Evolutionary conservation across 2,888 invertebrate species (phyloP), one percentile per base, ranked within the genome.

Genomic region (Hypena proboscidalis): DNA sequence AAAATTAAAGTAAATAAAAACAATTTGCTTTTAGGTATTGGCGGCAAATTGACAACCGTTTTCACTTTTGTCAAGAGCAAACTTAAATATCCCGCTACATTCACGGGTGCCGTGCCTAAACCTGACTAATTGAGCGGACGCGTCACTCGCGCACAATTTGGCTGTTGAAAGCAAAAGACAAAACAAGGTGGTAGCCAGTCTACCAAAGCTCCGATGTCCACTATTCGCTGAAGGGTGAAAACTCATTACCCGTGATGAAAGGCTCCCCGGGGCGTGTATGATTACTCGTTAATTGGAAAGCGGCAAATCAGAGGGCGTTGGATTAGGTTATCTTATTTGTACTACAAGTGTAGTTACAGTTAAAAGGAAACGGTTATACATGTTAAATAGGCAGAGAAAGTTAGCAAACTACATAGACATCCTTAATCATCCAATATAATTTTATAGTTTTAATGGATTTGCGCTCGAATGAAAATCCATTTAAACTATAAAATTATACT

Each of bases 251-350:
- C 75, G 74, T 86, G 85, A 90, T 89, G 84, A 90, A 90, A 90
- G 86, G 86, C 85, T 77, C 77, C 80, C 80, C 74, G 78, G 78
- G 80, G 80, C 83, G 86, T 89, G 83, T 87, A 87, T 89, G 88
- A 88, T 88, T 90, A 89, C 89, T 80, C 78, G 83, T 84, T 89
- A 90, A 90, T 90, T 90, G 88, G 86, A 85, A 85, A 81, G 81
- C 72, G 77, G 80, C 77, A 89, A 89, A 85, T 87, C 87, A 85
- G 77, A 80, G 80, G 72, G 77, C 70, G 69, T 66, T 62, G 70
- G 74, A 85, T 85, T 83, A 80, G 83, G 78, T 76, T 74, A 71
- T 70, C 72, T 73, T 69, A 74, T 74, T 78, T 77, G 82, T 75
- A 73, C 79, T 58, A n/a, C 19, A n/a, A 3, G 4, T n/a, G n/a